These are phyloP conservation scores for Panthera leo DNA, from an alignment of 2,113 vertebrate genomes.

Conservation along the genomic window DNA sequence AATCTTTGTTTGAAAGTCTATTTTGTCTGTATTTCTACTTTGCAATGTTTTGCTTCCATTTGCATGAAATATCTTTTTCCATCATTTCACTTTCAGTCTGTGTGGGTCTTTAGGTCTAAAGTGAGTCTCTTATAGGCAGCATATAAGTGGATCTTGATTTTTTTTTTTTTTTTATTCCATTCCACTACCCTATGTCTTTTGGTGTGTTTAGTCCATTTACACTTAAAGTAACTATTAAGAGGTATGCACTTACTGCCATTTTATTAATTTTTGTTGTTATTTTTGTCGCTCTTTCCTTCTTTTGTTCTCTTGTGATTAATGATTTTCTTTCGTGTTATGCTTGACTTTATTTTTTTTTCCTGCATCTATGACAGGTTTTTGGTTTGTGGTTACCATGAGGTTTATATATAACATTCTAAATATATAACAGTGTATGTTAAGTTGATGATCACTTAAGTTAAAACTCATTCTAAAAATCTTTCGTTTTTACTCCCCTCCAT, in stretches of 20 bases:
- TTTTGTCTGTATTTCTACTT: background rate
- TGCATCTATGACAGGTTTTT: background rate
- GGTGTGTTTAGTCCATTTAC: background rate
- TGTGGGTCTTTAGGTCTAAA: background rate
- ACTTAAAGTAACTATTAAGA: background rate
- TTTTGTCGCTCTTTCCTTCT: background rate
- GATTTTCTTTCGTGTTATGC: background rate
- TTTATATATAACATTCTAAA: background rate
- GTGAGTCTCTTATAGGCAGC: background rate
- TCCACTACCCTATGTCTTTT: background rate
- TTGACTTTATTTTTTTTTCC: background rate
- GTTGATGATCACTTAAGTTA: background rate
- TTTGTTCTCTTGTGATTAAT: background rate
- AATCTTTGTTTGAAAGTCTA: background rate
- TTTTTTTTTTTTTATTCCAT: background rate
- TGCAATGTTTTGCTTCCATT: background rate
- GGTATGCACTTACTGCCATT: background rate
- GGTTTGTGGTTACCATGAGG: background rate
- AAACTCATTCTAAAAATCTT: background rate
- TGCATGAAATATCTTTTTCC: background rate
- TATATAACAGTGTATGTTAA: background rate
- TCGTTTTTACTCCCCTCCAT: background rate
- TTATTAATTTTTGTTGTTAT: background rate
- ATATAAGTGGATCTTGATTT: background rate
- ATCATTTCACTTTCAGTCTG: background rate